A percentile compares a stretch with the other conserved stretches of the same genome.
Evolutionary conservation across 1,140 invertebrate species (phyloP).

Genomic region (Atopsyche davidsoni): DNA sequence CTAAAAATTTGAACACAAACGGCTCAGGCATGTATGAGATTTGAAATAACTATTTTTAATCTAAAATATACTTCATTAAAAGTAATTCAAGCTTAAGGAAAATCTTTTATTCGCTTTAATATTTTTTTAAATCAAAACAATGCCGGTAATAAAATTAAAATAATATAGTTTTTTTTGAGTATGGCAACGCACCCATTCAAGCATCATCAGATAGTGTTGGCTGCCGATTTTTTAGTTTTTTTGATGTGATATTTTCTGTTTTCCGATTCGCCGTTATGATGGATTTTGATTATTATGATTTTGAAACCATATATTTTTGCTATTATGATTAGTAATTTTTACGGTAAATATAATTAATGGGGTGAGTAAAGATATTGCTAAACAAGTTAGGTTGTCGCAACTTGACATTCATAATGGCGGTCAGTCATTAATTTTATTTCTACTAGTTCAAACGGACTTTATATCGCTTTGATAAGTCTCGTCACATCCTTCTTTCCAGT

Average conservation of each 20-base stretch:
- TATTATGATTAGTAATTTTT: slow-evolving; percentile 16
- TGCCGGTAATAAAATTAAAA: no score
- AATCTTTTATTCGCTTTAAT: no score
- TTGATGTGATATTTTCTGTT: slow-evolving; percentile 24
- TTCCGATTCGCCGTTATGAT: slow-evolving; percentile 19
- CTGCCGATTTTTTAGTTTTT: slow-evolving; percentile 24
- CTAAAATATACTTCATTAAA: no score
- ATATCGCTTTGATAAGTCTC: background rate
- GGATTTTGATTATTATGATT: slow-evolving; percentile 18
- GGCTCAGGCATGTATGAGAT: no score
- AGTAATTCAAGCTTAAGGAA: no score
- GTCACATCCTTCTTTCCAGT: background rate
- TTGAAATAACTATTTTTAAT: no score
- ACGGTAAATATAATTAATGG: slow-evolving; percentile 17
- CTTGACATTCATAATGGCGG: slow-evolving; percentile 27
- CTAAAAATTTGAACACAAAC: no score
- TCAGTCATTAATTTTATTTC: slow-evolving; percentile 23
- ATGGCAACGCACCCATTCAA: slow-evolving; percentile 15
- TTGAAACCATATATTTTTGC: slow-evolving; percentile 8
- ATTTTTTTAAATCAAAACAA: no score
- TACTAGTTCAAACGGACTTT: slow-evolving; percentile 3
- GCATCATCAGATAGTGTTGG: slow-evolving; percentile 21
- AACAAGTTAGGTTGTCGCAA: slow-evolving; percentile 24
- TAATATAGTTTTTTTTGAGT: no score
- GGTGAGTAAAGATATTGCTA: slow-evolving; percentile 16